Conservation (phyloP, 2,888 invertebrate species). For the Rotaria sp. region DNA sequence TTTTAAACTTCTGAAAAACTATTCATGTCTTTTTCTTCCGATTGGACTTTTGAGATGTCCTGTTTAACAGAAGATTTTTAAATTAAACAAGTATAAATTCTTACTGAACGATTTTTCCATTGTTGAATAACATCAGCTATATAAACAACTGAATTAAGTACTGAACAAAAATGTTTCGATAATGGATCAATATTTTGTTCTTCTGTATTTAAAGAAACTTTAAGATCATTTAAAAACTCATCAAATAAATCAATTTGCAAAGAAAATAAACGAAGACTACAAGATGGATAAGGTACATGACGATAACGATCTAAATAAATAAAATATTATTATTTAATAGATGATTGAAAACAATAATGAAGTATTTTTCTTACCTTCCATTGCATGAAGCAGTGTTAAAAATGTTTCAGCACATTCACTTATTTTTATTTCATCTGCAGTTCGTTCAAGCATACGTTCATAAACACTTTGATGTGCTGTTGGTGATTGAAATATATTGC, state of each 20-base stretch:
- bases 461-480: constrained; percentile 8
- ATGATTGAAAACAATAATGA: neutral
- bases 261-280: constrained; percentile 5
- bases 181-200: neutral
- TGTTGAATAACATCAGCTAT: constrained; percentile 16
- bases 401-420: constrained; percentile 83
- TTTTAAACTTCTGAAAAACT: too few species aligned
- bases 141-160: constrained; percentile 15
- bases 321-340: neutral
- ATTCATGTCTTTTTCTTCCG: too few species aligned
- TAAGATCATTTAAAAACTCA: neutral
- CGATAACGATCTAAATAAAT: constrained; percentile 26
- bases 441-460: neutral
- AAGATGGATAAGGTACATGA: constrained; percentile 19
- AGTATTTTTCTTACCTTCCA: constrained; percentile 61
- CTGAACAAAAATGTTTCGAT: constrained; percentile 5
- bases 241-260: neutral
- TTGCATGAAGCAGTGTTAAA: constrained; percentile 72
- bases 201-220: neutral
- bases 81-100: neutral
- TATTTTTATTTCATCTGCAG: constrained; percentile 49
- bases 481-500: neutral
- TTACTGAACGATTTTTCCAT: neutral
- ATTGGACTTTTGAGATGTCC: too few species aligned
- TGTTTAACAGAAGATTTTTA: too few species aligned